Conservation (phyloP, 2,888 invertebrate genomes). For the Eupithecia abbreviata region DNA sequence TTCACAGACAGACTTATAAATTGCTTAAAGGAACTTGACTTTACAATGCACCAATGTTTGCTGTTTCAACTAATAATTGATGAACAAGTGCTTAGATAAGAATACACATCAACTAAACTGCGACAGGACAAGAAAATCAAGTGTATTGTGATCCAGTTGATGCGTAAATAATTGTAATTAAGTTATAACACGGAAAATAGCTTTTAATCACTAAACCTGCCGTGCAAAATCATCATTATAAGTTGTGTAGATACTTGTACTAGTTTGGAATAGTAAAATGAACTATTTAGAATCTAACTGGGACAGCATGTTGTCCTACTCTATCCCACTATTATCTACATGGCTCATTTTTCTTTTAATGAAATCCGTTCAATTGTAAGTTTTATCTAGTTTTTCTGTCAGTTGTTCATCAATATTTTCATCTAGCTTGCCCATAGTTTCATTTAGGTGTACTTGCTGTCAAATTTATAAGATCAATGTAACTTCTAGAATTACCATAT, state of each 20-base stretch:
- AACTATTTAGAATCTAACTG: too few relatives aligned
- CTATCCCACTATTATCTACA: not conserved
- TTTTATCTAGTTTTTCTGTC: not conserved
- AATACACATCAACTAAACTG: too few relatives aligned
- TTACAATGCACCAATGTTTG: not conserved
- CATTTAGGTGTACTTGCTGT: not conserved
- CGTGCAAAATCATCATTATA: not conserved
- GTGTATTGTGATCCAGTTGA: not conserved
- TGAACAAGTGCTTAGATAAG: not conserved
- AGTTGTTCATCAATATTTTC: not conserved
- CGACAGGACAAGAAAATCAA: not conserved
- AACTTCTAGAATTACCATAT: not conserved
- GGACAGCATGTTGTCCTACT: not conserved
- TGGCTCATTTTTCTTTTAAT: not conserved
- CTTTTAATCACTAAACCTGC: not conserved
- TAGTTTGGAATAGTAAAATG: too few relatives aligned
- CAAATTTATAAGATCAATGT: not conserved
- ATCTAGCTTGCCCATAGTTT: not conserved
- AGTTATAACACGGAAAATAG: not conserved
- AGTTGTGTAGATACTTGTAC: not conserved
- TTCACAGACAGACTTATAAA: slow-evolving; percentile 9
- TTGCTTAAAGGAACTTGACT: not conserved
- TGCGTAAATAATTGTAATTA: not conserved
- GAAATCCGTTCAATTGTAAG: not conserved
- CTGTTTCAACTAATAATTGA: not conserved